phyloP scores from a whole-genome alignment of 2,888 invertebrate genomes.

The Nephrocerus scutellatus region DNA sequence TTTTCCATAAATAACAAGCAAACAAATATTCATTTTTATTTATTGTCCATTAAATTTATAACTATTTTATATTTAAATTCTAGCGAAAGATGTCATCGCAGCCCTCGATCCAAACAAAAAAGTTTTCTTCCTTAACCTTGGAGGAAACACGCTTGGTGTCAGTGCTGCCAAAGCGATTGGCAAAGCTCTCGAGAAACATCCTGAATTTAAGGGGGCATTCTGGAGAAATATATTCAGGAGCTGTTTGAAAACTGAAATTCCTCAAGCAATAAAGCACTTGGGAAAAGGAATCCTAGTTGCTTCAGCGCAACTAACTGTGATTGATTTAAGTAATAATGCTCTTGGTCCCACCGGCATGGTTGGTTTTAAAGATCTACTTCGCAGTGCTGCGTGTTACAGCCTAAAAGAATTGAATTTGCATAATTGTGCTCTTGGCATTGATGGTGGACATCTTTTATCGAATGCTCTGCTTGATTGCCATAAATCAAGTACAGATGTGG shows the following conservation, averaged over 20 bases:
- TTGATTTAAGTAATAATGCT: conserved; percentile 96
- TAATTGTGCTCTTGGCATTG: conserved; percentile 91
- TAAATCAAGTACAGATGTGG: conserved; percentile 57
- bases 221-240: conserved; percentile 99
- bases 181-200: conserved; percentile 67
- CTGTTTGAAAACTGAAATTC: conserved; percentile 90
- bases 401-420: conserved; percentile 73
- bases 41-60: conserved; percentile 4
- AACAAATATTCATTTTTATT: conserved; percentile 4
- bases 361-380: conserved; percentile 74
- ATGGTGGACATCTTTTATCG: conserved; percentile 78
- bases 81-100: conserved; percentile 68
- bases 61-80: not conserved
- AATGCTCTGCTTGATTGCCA: conserved; percentile 65
- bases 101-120: conserved; percentile 65
- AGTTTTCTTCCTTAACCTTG: conserved; percentile 70
- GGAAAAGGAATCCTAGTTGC: conserved; percentile 76
- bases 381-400: conserved; percentile 76
- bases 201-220: conserved; percentile 71
- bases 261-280: conserved; percentile 71
- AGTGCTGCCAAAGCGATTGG: conserved; percentile 81
- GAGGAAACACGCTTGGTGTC: conserved; percentile 90
- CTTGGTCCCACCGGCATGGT: conserved; percentile 92
- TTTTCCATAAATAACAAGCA: too few species aligned
- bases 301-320: conserved; percentile 67